These are phyloP conservation scores for Pholis gunnellus DNA, from an alignment of 2,113 vertebrate genomes.

Conservation along the genomic window DNA sequence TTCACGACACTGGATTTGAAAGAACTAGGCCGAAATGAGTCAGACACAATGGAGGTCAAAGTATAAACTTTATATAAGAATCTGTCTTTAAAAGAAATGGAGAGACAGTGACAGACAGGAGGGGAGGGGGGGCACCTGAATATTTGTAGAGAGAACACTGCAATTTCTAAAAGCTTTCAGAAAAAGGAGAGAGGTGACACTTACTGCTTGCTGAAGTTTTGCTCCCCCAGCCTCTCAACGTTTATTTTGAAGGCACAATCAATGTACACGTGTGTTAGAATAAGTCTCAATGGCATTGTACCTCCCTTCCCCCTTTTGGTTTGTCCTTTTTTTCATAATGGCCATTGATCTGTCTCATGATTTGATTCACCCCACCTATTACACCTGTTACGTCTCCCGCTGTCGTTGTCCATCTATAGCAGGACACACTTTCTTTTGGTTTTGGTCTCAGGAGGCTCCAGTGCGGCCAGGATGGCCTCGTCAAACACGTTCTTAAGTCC, in stretches of 20 bases:
- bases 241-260: constrained; percentile 75
- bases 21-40: constrained; percentile 2
- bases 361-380: constrained; percentile 50
- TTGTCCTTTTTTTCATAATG: constrained; percentile 58
- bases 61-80: constrained; percentile 39
- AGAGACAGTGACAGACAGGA: constrained; percentile 56
- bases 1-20: constrained; percentile 21
- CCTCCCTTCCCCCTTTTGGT: constrained; percentile 49
- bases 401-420: constrained; percentile 72
- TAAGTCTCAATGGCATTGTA: constrained; percentile 58
- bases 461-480: constrained; percentile 85
- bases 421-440: constrained; percentile 82
- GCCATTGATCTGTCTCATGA: constrained; percentile 52
- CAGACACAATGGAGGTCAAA: constrained; percentile 37
- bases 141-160: constrained; percentile 67
- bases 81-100: constrained; percentile 22
- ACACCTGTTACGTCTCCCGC: constrained; percentile 8
- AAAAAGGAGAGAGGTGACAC: constrained; percentile 55
- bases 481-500: constrained; percentile 87
- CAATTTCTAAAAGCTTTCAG: constrained; percentile 60
- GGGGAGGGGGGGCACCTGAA: constrained; percentile 61
- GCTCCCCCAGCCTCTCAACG: constrained; percentile 50
- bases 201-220: constrained; percentile 54
- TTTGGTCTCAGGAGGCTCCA: constrained; percentile 86
- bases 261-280: constrained; percentile 48